These are phyloP conservation scores for Amia ocellicauda DNA, from an alignment of 2,113 vertebrate species.

Conservation along the genomic window DNA sequence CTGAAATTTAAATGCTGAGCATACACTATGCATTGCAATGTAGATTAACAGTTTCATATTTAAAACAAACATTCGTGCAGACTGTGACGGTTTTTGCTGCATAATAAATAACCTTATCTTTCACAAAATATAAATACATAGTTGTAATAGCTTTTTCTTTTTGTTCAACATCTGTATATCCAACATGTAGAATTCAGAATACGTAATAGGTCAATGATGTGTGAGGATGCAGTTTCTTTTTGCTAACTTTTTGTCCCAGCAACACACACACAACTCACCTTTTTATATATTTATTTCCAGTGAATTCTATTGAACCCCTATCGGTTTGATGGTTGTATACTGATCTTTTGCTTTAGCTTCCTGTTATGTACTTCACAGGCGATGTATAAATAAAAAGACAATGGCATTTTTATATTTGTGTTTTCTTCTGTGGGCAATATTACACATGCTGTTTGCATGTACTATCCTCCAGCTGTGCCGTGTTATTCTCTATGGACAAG, in stretches of 20 bases:
- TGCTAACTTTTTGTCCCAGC: constrained; percentile 14
- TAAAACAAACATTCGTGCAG: too few relatives aligned
- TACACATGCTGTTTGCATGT: too few relatives aligned
- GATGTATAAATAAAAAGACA: constrained; percentile 29
- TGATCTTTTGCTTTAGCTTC: constrained; percentile 20
- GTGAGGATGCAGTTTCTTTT: constrained; percentile 20
- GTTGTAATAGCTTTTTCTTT: not conserved
- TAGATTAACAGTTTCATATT: too few relatives aligned
- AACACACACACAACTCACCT: not conserved
- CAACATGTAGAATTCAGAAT: constrained; percentile 15
- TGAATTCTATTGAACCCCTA: constrained; percentile 11
- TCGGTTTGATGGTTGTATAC: constrained; percentile 18
- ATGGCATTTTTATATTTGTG: constrained; percentile 32
- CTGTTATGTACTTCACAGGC: constrained; percentile 22
- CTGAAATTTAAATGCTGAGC: too few relatives aligned
- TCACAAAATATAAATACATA: not conserved
- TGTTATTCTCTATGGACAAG: too few relatives aligned
- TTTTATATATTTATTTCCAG: not conserved
- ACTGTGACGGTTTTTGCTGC: not conserved
- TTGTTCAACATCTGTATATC: not conserved
- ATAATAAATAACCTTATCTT: not conserved
- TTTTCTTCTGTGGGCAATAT: not conserved
- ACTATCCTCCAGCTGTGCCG: too few relatives aligned
- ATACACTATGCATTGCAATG: too few relatives aligned
- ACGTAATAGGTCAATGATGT: constrained; percentile 17